phyloP scores from a whole-genome alignment of 2,888 invertebrate genomes.

The Chalcosyrphus nemorum region DNA sequence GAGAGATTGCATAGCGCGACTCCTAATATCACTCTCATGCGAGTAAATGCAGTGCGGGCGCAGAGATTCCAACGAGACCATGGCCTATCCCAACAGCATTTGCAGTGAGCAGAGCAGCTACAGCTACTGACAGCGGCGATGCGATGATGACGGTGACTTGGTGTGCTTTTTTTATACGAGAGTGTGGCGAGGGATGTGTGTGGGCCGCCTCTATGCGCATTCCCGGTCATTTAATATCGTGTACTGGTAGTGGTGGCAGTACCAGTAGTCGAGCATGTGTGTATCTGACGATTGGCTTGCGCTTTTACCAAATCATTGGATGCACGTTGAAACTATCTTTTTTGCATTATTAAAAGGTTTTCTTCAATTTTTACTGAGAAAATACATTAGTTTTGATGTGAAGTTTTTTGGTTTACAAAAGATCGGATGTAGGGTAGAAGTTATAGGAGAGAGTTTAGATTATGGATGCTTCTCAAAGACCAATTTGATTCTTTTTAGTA shows the following conservation, averaged over 20 bases:
- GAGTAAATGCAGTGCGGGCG: conserved; percentile 66
- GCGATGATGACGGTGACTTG: conserved; percentile 23
- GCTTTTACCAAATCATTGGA: neutral
- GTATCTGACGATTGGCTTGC: neutral
- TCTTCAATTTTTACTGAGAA: neutral
- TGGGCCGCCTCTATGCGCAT: conserved; percentile 55
- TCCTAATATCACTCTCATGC: conserved; percentile 63
- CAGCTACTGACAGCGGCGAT: conserved; percentile 16
- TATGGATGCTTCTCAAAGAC: no score
- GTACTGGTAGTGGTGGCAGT: conserved; percentile 1
- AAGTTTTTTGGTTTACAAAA: no score
- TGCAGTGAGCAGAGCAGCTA: conserved; percentile 64
- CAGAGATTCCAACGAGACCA: conserved; percentile 48
- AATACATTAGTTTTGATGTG: neutral
- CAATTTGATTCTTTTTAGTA: no score
- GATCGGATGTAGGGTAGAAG: no score
- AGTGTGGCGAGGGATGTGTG: conserved; percentile 26
- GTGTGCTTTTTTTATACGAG: conserved; percentile 23
- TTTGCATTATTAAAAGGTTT: neutral
- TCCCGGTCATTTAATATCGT: conserved; percentile 35
- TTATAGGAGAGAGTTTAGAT: no score
- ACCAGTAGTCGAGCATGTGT: conserved; percentile 3
- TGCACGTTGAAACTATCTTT: conserved; percentile 10
- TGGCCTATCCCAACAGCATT: conserved; percentile 67
- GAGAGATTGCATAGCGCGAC: neutral